These are phyloP conservation scores for Pitangus sulphuratus DNA, from an alignment of 2,797 vertebrate species.

Conservation along the genomic window DNA sequence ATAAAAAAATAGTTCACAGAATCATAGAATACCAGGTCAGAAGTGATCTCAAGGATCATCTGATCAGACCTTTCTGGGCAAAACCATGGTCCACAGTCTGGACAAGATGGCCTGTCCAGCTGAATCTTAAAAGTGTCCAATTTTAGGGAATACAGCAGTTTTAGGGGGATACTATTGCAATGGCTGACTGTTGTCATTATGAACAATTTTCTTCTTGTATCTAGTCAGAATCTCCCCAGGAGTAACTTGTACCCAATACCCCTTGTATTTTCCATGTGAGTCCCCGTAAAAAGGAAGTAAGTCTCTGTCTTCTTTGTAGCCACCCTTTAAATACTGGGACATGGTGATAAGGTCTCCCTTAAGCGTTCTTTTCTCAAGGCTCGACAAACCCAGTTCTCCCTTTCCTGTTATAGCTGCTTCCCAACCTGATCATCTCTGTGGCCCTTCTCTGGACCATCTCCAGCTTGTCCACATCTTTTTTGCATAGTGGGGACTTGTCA, in stretches of 20 bases:
- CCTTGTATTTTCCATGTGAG: neutral
- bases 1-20: neutral
- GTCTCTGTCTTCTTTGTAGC: neutral
- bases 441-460: neutral
- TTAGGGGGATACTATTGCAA: neutral
- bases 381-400: neutral
- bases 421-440: neutral
- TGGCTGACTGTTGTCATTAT: neutral
- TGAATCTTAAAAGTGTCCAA: neutral
- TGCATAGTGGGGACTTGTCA: neutral
- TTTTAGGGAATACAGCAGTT: rapidly evolving
- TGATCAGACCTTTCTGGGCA: neutral
- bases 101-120: neutral
- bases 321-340: neutral
- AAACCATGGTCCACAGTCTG: neutral
- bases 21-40: neutral
- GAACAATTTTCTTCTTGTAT: neutral
- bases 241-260: neutral
- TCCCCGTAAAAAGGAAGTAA: neutral
- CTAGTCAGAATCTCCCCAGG: neutral
- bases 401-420: neutral
- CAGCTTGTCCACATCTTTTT: neutral
- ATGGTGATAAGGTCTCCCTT: neutral
- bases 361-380: neutral
- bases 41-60: neutral